Evolutionary conservation across 2,113 vertebrate genomes (phyloP), one percentile per base, ranked within the genome.

Genomic region (Callospermophilus lateralis): DNA sequence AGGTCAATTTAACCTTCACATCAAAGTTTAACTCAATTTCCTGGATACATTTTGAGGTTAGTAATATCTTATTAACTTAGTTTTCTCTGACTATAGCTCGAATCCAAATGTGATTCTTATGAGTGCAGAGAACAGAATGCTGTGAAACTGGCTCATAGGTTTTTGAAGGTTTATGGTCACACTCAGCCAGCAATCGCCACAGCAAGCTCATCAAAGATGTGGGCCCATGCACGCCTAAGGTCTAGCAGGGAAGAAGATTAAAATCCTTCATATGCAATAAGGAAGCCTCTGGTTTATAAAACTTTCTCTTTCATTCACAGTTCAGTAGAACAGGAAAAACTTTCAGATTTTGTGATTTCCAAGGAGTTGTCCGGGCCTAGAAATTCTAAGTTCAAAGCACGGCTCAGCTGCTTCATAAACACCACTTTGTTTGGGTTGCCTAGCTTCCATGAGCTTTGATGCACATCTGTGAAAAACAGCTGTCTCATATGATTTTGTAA

Each of bases 1-100:
- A 97, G 94, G 96, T 97, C 95, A 97, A 85, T 92, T 97, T 97
- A 96, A 97, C 96, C 97, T 97, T 97, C 97, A 97, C 96, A 90
- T 95, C 90, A 84, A 97, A 95, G 95, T 93, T 89, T 97, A 97
- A 98, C 94, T 97, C 96, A 97, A 97, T 98, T 97, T 96, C 87
- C 93, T 68, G 48, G 92, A 96, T 95, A 97, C 76, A 88, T 97
- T 95, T 94, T 93, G 87, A 94, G 65, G 78, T 95, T 94, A 92
- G 95, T 92, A 97, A 96, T 77, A 87, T 96, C 95, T 95, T 96
- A 97, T 97, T 97, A 97, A 97, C 96, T 97, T 89, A 80, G 90
- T 95, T 98, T 95, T 87, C 94, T 97, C 94, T 90, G 95, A 95
- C 79, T 90, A 80, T 92, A 90, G 95, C 95, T 80, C 58, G 95